phyloP scores from a whole-genome alignment of 2,797 vertebrate species.

The Lepilemur septentrionalis region DNA sequence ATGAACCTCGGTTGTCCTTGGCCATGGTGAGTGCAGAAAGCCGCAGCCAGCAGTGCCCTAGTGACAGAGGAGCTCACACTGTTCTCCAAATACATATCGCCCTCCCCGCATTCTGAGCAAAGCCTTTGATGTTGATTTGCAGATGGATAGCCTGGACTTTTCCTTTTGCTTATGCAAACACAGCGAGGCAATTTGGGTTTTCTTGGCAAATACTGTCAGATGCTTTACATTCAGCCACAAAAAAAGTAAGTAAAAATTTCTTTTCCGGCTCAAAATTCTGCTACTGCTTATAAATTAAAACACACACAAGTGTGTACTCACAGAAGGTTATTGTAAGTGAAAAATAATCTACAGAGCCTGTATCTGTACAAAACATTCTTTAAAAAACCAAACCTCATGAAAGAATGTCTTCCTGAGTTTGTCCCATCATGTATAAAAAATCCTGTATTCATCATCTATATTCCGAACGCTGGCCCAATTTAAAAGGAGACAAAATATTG shows the following conservation, averaged over 20 bases:
- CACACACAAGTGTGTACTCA: not conserved
- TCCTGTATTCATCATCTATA: not conserved
- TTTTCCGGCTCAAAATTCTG: constrained; percentile 42
- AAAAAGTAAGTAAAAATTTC: constrained; percentile 63
- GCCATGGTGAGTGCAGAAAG: not conserved
- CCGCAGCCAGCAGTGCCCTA: constrained; percentile 71
- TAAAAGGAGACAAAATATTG: not conserved
- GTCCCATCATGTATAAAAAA: not conserved
- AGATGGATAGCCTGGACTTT: constrained; percentile 86
- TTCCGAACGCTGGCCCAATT: not conserved
- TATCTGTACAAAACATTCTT: constrained; percentile 8
- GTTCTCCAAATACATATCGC: constrained; percentile 91
- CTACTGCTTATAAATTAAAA: constrained; percentile 39
- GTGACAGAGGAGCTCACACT: constrained; percentile 87
- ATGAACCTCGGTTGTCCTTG: constrained; percentile 33
- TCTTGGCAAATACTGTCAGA: constrained; percentile 86
- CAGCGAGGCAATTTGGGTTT: constrained; percentile 84
- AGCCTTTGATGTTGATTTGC: constrained; percentile 91
- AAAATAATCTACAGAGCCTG: not conserved
- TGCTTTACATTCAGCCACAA: constrained; percentile 84
- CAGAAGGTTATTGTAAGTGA: not conserved
- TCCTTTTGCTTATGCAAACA: constrained; percentile 88
- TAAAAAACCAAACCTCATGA: not conserved
- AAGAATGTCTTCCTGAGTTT: not conserved
- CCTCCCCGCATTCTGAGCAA: constrained; percentile 78